Conservation (phyloP, 2,888 invertebrate genomes). For the Shargacucullia verbasci region DNA sequence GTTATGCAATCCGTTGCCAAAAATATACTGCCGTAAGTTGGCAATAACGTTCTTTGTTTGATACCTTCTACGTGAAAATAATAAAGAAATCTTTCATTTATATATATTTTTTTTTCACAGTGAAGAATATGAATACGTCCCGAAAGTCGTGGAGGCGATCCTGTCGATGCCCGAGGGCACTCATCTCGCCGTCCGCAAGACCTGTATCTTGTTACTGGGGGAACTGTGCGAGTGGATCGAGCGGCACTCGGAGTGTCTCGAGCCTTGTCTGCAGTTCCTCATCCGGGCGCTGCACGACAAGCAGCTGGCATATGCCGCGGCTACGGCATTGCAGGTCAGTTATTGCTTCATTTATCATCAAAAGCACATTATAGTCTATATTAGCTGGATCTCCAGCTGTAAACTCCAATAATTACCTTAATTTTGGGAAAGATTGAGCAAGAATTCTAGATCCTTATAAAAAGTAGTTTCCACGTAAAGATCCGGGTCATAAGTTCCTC, state of each 20-base stretch:
- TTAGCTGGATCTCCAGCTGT: no score
- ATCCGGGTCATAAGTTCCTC: not conserved
- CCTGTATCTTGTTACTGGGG: conserved; percentile 95
- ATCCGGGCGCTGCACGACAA: conserved; percentile 91
- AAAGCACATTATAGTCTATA: no score
- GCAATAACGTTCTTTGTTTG: no score
- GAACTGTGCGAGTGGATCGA: conserved; percentile 99
- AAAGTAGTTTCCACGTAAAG: no score
- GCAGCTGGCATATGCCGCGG: conserved; percentile 94
- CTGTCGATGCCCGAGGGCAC: conserved; percentile 94
- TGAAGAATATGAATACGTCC: conserved; percentile 97
- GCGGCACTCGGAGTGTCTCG: conserved; percentile 94
- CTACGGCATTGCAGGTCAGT: conserved; percentile 92
- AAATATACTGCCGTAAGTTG: conserved; percentile 96
- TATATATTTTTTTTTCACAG: conserved; percentile 78
- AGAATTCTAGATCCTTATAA: no score
- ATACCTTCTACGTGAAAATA: no score
- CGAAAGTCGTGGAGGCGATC: conserved; percentile 97
- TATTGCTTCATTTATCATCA: no score
- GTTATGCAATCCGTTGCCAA: conserved; percentile 98
- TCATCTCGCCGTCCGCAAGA: conserved; percentile 96
- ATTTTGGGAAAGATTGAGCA: no score
- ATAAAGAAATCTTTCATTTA: not conserved
- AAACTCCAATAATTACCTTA: no score
- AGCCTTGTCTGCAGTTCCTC: conserved; percentile 93